These are phyloP conservation scores for Eurosta solidaginis DNA, from an alignment of 1,140 invertebrate genomes.

Conservation along the genomic window DNA sequence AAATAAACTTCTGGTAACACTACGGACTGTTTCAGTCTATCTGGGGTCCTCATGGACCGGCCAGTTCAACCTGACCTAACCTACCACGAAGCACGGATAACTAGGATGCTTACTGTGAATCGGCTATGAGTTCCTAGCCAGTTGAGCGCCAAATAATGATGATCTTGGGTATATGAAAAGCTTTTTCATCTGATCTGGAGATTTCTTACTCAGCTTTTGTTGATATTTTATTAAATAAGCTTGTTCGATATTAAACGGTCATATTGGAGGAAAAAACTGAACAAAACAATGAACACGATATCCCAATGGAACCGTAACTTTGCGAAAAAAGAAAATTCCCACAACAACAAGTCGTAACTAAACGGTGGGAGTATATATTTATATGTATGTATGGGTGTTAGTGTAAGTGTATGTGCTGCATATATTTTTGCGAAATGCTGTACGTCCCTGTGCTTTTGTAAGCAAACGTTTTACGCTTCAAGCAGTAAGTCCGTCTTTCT, in stretches of 20 bases:
- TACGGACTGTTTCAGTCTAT: too few species aligned
- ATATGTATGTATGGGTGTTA: background rate
- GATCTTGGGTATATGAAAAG: too few species aligned
- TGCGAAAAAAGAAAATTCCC: background rate
- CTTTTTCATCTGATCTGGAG: too few species aligned
- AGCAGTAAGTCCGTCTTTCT: too few species aligned
- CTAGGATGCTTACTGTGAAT: too few species aligned
- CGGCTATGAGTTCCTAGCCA: too few species aligned
- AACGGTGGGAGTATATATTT: background rate
- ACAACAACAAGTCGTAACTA: background rate
- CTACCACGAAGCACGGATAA: too few species aligned
- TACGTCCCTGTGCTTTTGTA: background rate
- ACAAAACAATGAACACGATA: background rate
- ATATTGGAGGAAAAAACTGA: background rate
- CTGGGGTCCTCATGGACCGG: too few species aligned
- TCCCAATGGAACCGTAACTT: background rate
- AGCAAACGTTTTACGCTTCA: too few species aligned
- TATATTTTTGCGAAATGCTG: background rate
- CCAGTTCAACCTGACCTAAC: too few species aligned
- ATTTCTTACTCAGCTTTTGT: background rate
- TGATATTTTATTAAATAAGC: background rate
- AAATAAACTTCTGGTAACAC: too few species aligned
- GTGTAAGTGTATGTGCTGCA: background rate
- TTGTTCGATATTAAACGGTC: constrained; percentile 6
- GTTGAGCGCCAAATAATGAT: too few species aligned